These are phyloP conservation scores for Petrophora chlorosata DNA, from an alignment of 2,888 invertebrate species.

Conservation along the genomic window DNA sequence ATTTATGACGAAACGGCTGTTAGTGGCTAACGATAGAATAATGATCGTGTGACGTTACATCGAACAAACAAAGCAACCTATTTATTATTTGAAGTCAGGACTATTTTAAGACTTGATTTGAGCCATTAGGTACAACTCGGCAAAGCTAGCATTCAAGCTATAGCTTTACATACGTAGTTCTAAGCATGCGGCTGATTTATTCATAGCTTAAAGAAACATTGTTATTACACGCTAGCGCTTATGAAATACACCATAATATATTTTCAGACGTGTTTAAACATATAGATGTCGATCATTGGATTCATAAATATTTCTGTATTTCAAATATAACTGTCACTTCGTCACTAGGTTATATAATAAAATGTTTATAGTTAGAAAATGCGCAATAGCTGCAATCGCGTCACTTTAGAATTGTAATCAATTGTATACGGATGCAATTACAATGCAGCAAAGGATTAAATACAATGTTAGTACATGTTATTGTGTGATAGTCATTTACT, in stretches of 20 bases:
- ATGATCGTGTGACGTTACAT: too few relatives aligned
- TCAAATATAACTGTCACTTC: not conserved
- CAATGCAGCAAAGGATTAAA: not conserved
- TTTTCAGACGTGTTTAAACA: not conserved
- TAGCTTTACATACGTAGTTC: too few relatives aligned
- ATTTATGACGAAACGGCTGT: too few relatives aligned
- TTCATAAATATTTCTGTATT: too few relatives aligned
- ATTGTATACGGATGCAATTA: conserved; percentile 45
- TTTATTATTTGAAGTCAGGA: too few relatives aligned
- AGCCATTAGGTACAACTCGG: too few relatives aligned
- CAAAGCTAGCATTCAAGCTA: too few relatives aligned
- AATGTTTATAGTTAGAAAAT: conserved; percentile 10
- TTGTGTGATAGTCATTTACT: not conserved
- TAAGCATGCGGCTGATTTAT: too few relatives aligned
- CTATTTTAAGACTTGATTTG: too few relatives aligned
- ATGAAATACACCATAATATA: not conserved
- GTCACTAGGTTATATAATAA: not conserved
- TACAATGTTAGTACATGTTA: not conserved
- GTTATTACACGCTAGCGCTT: not conserved
- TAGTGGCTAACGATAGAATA: too few relatives aligned
- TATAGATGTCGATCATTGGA: too few relatives aligned
- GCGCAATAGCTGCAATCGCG: conserved; percentile 42
- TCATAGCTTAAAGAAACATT: not conserved
- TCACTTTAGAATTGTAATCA: conserved; percentile 47
- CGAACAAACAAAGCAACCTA: too few relatives aligned